Conservation (phyloP, 1,140 invertebrate genomes). For the Papilio polyxenes region DNA sequence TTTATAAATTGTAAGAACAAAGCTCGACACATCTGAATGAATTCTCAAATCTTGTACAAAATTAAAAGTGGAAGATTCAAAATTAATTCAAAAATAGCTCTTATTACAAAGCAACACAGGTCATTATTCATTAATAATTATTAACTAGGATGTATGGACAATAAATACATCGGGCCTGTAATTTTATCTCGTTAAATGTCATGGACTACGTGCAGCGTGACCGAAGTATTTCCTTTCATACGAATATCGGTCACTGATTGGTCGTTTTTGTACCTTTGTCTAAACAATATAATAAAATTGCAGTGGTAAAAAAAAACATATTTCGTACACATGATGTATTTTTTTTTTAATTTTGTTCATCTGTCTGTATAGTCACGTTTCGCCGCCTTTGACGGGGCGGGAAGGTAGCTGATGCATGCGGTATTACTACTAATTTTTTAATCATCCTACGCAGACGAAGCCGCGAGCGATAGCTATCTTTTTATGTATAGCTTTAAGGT, state of each 20-base stretch:
- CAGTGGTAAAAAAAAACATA: too few relatives aligned
- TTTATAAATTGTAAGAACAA: too few relatives aligned
- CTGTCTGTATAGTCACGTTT: too few relatives aligned
- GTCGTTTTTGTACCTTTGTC: neutral
- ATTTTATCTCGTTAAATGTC: neutral
- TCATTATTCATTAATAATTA: neutral
- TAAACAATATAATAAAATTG: too few relatives aligned
- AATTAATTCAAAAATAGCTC: neutral
- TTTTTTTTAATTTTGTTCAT: too few relatives aligned
- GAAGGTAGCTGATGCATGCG: too few relatives aligned
- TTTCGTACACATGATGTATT: too few relatives aligned
- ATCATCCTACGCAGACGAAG: too few relatives aligned
- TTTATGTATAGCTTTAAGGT: neutral
- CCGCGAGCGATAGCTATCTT: too few relatives aligned
- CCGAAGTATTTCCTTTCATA: neutral
- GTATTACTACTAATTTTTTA: too few relatives aligned
- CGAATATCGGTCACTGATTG: neutral
- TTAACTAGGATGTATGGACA: neutral
- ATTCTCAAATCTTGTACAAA: neutral
- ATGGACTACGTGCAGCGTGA: neutral
- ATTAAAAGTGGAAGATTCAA: neutral
- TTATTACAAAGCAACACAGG: neutral
- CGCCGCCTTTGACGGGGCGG: too few relatives aligned
- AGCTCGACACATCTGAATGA: neutral
- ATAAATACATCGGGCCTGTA: neutral